Evolutionary conservation across 2,113 vertebrate species (phyloP).

Genomic region (Otus sunia): DNA sequence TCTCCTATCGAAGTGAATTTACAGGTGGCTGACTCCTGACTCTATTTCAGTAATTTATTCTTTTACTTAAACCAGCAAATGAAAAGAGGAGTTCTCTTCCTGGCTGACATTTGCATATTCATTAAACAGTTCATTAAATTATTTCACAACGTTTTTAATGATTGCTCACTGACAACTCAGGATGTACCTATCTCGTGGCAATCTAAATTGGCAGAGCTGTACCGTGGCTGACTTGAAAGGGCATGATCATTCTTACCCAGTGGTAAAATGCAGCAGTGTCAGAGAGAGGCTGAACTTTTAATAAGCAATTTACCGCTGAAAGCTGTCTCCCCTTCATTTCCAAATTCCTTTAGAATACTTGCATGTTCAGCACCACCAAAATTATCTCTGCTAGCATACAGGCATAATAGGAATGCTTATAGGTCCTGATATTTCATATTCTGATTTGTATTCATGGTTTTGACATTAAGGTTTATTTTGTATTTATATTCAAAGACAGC

Average conservation of each 20-base stretch:
- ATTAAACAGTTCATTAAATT: constrained; percentile 39
- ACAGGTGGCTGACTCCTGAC: not conserved
- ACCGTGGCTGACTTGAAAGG: not conserved
- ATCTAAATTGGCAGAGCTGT: not conserved
- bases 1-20: not conserved
- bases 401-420: not conserved
- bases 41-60: constrained; percentile 38
- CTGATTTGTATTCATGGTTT: not conserved
- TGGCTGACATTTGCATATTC: constrained; percentile 42
- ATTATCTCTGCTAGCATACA: not conserved
- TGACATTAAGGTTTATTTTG: not conserved
- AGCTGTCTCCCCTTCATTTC: not conserved
- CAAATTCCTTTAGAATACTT: not conserved
- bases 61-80: not conserved
- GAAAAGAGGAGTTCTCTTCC: constrained; percentile 19
- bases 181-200: not conserved
- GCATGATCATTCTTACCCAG: not conserved
- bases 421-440: not conserved
- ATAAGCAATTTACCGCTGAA: not conserved
- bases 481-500: not conserved
- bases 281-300: not conserved
- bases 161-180: not conserved
- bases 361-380: not conserved
- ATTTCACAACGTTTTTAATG: not conserved
- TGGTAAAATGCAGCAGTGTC: not conserved